Evolutionary conservation across 2,888 invertebrate species (phyloP), one percentile per base, ranked within the genome.

Genomic region (Ochropleura plecta): DNA sequence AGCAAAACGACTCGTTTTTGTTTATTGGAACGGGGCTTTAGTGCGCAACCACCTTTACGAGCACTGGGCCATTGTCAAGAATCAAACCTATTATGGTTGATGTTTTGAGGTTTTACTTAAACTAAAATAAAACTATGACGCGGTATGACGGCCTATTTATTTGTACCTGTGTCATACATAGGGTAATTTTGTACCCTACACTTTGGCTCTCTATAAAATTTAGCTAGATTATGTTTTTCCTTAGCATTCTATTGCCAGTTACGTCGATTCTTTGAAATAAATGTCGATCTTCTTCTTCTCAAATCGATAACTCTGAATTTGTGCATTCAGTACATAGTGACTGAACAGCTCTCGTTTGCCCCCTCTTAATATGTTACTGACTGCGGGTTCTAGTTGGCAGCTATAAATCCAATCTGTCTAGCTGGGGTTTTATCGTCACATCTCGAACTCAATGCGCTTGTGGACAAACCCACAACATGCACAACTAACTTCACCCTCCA

Each of bases 41-140:
- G 30, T 44, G 8, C 44, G 8, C 16, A n/a, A n/a, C 14, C 51
- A 53, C 44, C 53, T 71, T 70, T 71, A 71, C 30, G 18, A n/a
- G 5, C 16, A 44, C 5, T 44, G 14, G 5, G 20, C 30, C 18
- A 42, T 30, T 30, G 7, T 20, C 55, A 10, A 18, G 16, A 59
- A 59, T 42, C 57, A 30, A 70, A 53, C 5, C n/a, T 5, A 10
- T 30, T 44, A 30, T 18, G 14, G 14, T 30, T 18, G 3, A 48
- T 16, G 16, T 71, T 71, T 46, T 40, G 30, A 71, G 30, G 46
- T 71, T 40, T 40, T 71, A n/a, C 2, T 14, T 3, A 53, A 71
- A 46, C 18, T 30, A 71, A 70, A 70, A 44, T 16, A 4, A 7
- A 16, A 9, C 3, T 20, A 14, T 12, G 16, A 14, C 9, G 18